Evolutionary conservation across 2,113 vertebrate species (phyloP).

Genomic region (Chaetodon auriga): DNA sequence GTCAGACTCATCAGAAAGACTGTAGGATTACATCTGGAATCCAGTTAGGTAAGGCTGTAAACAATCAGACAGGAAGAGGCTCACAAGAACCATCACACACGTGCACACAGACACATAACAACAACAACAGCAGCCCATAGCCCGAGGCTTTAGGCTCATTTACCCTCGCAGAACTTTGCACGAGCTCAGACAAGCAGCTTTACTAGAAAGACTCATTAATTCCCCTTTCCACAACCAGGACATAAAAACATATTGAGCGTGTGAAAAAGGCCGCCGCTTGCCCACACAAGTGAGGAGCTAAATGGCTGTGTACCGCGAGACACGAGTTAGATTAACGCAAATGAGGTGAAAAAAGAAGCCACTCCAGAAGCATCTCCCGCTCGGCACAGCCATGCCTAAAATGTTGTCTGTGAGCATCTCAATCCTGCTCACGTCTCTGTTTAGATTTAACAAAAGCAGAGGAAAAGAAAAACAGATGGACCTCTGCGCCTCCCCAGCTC

Average conservation of each 20-base stretch:
- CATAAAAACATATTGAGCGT: conserved; percentile 53
- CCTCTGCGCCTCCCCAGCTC: neutral
- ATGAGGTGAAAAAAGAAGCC: conserved; percentile 14
- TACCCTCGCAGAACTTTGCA: conserved; percentile 50
- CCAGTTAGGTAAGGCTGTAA: conserved; percentile 60
- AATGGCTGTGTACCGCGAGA: neutral
- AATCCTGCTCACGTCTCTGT: neutral
- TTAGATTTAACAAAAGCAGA: conserved; percentile 2
- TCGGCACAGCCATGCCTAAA: neutral
- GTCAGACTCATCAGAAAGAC: conserved; percentile 41
- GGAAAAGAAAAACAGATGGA: conserved; percentile 6
- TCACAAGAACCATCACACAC: conserved; percentile 41
- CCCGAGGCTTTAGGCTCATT: conserved; percentile 65
- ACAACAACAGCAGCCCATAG: conserved; percentile 56
- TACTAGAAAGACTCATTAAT: conserved; percentile 66
- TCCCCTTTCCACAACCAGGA: conserved; percentile 44
- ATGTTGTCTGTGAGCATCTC: neutral
- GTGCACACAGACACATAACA: conserved; percentile 18
- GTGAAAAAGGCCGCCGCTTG: conserved; percentile 28
- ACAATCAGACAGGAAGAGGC: conserved; percentile 69
- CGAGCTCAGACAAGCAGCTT: conserved; percentile 47
- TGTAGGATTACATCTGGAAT: conserved; percentile 67
- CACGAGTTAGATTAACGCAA: conserved; percentile 19
- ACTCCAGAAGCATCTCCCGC: conserved; percentile 24
- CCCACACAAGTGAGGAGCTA: conserved; percentile 37